Evolutionary conservation across 2,888 invertebrate genomes (phyloP), one percentile per base, ranked within the genome.

Genomic region (Ptilodon capucinus): DNA sequence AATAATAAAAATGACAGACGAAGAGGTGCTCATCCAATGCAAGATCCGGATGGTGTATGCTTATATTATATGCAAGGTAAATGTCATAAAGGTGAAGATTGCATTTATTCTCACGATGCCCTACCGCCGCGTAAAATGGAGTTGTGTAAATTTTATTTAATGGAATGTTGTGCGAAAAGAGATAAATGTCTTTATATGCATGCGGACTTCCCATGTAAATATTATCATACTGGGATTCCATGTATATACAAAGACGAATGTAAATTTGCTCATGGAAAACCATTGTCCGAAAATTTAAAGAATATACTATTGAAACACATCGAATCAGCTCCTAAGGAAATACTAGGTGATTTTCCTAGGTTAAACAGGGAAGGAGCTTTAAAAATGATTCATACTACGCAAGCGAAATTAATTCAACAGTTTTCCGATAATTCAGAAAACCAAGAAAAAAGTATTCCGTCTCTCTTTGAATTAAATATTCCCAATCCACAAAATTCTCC

Each of bases 121-220:
- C 90, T 93, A 44, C 95, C 95, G 38, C 95, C 95, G 0, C 94
- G 97, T 64, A 98, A 98, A 90, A 93, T 96, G 92, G 99, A 99
- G 84, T 88, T 98, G 2, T 99, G 99, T 86, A 99, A 98, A 89
- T 99, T 98, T 88, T 99, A 98, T 89, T 87, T 98, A 51, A 97
- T 96, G 95, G 97, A 97, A 64, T 97, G 97, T 81, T 99, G 99
- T 90, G 96, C 97, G 44, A 99, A 98, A 89, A 95, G 97, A 71
- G 98, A 98, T 68, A 97, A 97, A 85, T 99, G 99, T 90, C 92
- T 97, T 16, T 99, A 97, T 79, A 96, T 99, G 96, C 99, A 99
- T 89, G 94, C 96, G 71, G 98, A 98, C 82, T 99, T 98, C 83
- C 99, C 99, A 14, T 99, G 99, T 90, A 98, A 98, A 92, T 98